Percentiles rank a stretch among this genome's conserved stretches.
Conservation (phyloP, 2,797 vertebrate genomes). For the Rhinella marina region DNA sequence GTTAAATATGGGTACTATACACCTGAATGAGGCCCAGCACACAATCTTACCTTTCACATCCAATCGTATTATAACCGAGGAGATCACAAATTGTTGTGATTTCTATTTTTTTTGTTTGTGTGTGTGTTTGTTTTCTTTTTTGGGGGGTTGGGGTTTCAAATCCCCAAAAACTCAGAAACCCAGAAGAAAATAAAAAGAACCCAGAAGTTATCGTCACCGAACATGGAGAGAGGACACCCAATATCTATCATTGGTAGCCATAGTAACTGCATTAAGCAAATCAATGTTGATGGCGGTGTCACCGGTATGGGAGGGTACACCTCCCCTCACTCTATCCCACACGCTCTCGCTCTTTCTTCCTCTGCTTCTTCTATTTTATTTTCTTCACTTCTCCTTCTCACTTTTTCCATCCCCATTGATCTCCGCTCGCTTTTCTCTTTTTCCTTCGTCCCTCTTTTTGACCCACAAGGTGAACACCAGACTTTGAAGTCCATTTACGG, state of each 20-base stretch:
- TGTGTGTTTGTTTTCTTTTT: too few species aligned
- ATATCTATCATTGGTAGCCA: slow-evolving; percentile 72
- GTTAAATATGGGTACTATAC: background rate
- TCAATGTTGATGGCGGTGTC: slow-evolving; percentile 83
- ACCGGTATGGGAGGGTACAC: slow-evolving; percentile 74
- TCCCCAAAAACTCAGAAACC: too few species aligned
- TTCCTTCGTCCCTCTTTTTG: slow-evolving; percentile 64
- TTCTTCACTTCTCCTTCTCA: slow-evolving; percentile 64
- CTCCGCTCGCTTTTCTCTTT: slow-evolving; percentile 64
- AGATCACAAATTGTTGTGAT: background rate
- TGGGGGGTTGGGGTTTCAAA: too few species aligned
- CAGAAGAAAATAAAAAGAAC: background rate
- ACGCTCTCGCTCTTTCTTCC: slow-evolving; percentile 59
- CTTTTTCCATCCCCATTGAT: slow-evolving; percentile 56
- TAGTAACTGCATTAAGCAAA: slow-evolving; percentile 79
- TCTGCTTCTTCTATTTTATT: slow-evolving; percentile 52
- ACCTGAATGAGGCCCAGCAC: background rate
- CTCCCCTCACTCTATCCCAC: slow-evolving; percentile 64
- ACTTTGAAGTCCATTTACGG: slow-evolving; percentile 50
- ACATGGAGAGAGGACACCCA: slow-evolving; percentile 67
- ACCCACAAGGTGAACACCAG: slow-evolving; percentile 69
- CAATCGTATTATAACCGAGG: slow-evolving; percentile 9
- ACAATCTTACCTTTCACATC: background rate
- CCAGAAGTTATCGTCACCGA: slow-evolving; percentile 46
- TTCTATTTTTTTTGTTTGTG: background rate